Evolutionary conservation across 2,888 invertebrate species (phyloP).

Genomic region (Spodoptera picta): DNA sequence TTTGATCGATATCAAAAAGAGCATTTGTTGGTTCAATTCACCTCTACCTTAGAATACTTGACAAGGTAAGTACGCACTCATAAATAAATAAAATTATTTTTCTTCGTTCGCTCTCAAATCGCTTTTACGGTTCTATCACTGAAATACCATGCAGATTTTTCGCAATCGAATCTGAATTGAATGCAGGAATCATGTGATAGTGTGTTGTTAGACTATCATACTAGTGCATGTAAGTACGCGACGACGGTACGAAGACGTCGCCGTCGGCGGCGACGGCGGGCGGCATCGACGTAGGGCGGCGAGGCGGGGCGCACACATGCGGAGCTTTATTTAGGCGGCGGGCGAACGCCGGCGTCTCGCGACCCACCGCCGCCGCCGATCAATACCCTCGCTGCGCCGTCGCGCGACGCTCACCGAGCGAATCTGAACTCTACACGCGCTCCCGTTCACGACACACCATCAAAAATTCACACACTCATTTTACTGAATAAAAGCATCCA

Average conservation of each 20-base stretch:
- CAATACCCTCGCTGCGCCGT: slow-evolving; percentile 87
- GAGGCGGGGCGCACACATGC: slow-evolving; percentile 80
- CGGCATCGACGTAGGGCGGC: slow-evolving; percentile 78
- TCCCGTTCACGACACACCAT: slow-evolving; percentile 83
- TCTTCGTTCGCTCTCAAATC: not conserved
- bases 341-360: slow-evolving; percentile 86
- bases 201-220: slow-evolving; percentile 48
- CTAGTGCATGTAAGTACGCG: slow-evolving; percentile 51
- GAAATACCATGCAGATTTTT: slow-evolving; percentile 1
- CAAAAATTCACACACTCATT: slow-evolving; percentile 87
- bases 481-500: slow-evolving; percentile 76
- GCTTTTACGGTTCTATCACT: not conserved
- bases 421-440: slow-evolving; percentile 82
- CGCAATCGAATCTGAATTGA: slow-evolving; percentile 14
- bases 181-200: slow-evolving; percentile 43
- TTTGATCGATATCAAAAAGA: slow-evolving; percentile 33
- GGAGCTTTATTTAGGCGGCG: slow-evolving; percentile 88
- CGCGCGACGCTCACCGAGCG: slow-evolving; percentile 80
- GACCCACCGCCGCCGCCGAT: slow-evolving; percentile 82
- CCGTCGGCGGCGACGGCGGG: slow-evolving; percentile 53
- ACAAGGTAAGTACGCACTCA: not conserved
- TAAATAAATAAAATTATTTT: not conserved
- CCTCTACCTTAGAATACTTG: slow-evolving; percentile 3
- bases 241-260: slow-evolving; percentile 57
- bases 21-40: slow-evolving; percentile 2